Base-by-base conservation (phyloP, 2,888 invertebrate species). In the Sarcophaga carnaria region DNA sequence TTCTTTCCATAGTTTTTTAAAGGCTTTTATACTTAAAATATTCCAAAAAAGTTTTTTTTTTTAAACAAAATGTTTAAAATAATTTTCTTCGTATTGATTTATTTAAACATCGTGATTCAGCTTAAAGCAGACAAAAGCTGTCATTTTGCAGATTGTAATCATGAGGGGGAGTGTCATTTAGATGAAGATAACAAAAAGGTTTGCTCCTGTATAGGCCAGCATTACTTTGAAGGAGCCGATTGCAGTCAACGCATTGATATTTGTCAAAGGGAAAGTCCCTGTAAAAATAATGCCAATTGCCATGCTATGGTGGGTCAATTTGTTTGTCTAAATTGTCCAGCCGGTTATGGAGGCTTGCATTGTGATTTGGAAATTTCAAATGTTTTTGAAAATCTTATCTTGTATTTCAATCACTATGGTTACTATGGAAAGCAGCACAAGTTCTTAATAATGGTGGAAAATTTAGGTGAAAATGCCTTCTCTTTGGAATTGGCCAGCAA, bases 351-450 rank as follows among this genome's bases (percentile, higher is more conserved):
- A 1, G 90, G 88, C 1, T 88, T 88, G 45, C 77, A 14, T 12
- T 90, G 90, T 49, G 67, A 88, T 4, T 64, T 88, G 0, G 17
- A 76, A 37, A 72, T 75, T n/a, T 3, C 17, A 0, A 63, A 85
- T 25, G 12, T 80, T 0, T 88, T 89, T 49, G 84, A 78, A 54
- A 88, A 88, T 5, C 22, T 89, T n/a, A 71, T 89, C 14, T 5
- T 90, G 3, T 89, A 89, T 37, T 89, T 88, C 77, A 90, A 90
- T 88, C 90, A 87, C 49, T 80, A 89, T 10, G 90, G 85, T 6
- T 79, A 72, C 2, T 79, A 88, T 80, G 89, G 88, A 0, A 47
- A 72, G 17, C 47, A 78, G 2, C 88, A 89, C 4, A 75, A 72
- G 3, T 82, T 90, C 10, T 17, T 90, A 1, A 64, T 89, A 8